Evolutionary conservation across 2,888 invertebrate genomes (phyloP), one percentile per base, ranked within the genome.

Genomic region (Latrodectus elegans): DNA sequence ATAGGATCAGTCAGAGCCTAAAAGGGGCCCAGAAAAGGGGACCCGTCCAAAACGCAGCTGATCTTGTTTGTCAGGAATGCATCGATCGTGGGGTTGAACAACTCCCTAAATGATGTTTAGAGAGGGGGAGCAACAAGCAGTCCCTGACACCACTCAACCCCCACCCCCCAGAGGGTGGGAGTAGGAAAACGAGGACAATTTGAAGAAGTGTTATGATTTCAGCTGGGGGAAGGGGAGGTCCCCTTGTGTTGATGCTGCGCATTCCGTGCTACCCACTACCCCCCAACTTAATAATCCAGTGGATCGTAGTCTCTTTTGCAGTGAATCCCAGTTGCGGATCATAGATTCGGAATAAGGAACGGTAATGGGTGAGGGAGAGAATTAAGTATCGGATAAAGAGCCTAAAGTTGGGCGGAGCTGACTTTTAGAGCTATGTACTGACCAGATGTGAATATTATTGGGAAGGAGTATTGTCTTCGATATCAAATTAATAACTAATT

Each of bases 31-130:
- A 9, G 17, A n/a, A 22, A n/a, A 15, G 55, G 70, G 53, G 70
- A 55, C 49, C 38, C 60, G 70, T 67, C 68, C 68, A n/a, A 12
- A 14, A 79, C n/a, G 83, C 83, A 83, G 75, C 70, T 76, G 83
- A 83, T 83, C 76, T 70, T 75, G 83, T 75, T 83, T 75, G 83
- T 76, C 76, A 76, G 83, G 76, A 83, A 83, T 83, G 76, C 83
- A 81, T 81, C 81, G 65, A 81, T 81, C 81, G 52, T 22, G 38
- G 38, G 22, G 22, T 26, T 11, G 38, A 64, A 38, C 60, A 38
- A 38, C 68, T 17, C 15, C 26, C 71, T 79, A 79, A 79, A 79
- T 79, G 79, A 71, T 60, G 79, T 72, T 53, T 55, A 38, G 78
- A 68, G 79, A 53, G 53, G 55, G 52, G 10, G 65, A 53, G 73